Conservation (phyloP, 2,113 vertebrate species). For the Oreotrochilus melanogaster region DNA sequence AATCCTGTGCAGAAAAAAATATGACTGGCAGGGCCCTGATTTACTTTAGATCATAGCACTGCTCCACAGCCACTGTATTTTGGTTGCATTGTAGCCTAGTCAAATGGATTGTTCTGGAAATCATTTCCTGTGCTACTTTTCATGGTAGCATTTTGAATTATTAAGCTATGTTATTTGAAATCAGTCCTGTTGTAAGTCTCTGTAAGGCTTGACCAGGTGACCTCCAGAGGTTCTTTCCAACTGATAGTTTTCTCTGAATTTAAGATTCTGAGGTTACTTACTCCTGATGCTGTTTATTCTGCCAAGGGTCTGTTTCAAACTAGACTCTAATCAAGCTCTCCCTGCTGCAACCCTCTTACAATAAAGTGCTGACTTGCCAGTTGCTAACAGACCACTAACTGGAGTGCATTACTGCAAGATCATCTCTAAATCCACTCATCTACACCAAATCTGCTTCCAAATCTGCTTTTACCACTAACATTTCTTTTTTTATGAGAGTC, state of each 20-base stretch:
- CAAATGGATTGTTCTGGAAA: not conserved
- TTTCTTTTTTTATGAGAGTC: not conserved
- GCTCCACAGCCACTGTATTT: not conserved
- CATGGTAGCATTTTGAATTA: slow-evolving; percentile 12
- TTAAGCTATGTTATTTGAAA: slow-evolving; percentile 9
- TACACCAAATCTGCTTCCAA: not conserved
- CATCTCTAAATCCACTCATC: not conserved
- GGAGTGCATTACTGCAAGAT: not conserved
- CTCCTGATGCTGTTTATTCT: slow-evolving; percentile 23
- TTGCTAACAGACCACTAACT: not conserved
- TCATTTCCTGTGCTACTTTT: not conserved
- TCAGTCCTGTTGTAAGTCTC: not conserved
- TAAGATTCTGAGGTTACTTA: slow-evolving; percentile 41
- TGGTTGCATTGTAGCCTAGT: not conserved
- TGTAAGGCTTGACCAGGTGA: not conserved
- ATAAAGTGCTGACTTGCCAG: not conserved
- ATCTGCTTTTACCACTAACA: slow-evolving; percentile 19
- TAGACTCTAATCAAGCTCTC: not conserved
- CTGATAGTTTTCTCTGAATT: not conserved
- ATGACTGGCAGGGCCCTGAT: not conserved
- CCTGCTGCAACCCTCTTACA: not conserved
- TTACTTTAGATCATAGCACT: not conserved
- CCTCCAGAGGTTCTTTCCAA: not conserved
- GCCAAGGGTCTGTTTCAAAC: not conserved
- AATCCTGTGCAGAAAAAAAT: not conserved